These are phyloP conservation scores for Cyclophora punctaria DNA, from an alignment of 2,888 invertebrate genomes.

Conservation along the genomic window DNA sequence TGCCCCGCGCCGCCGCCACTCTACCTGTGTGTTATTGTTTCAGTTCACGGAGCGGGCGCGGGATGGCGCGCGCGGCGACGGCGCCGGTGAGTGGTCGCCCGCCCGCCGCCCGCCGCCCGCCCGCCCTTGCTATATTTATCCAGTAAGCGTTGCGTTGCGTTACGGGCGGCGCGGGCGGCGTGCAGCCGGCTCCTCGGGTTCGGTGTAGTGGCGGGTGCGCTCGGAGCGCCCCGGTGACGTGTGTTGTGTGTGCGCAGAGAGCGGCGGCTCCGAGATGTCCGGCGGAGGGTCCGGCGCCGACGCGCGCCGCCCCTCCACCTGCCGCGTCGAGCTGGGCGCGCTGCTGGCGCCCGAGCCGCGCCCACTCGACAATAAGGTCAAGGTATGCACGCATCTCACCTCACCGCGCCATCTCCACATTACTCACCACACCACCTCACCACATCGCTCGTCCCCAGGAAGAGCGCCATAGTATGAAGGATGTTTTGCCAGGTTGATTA, in stretches of 20 bases:
- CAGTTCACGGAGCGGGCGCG: slow-evolving; percentile 66
- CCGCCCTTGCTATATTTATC: slow-evolving; percentile 48
- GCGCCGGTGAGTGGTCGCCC: slow-evolving; percentile 52
- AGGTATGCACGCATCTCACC: slow-evolving; percentile 72
- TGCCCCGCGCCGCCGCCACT: slow-evolving; percentile 10
- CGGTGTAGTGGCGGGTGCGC: slow-evolving; percentile 33
- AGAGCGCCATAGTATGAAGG: no score
- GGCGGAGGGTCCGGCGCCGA: slow-evolving; percentile 48
- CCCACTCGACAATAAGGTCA: slow-evolving; percentile 82
- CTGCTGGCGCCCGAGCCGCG: slow-evolving; percentile 80
- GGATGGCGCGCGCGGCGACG: slow-evolving; percentile 60
- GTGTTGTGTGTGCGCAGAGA: slow-evolving; percentile 46
- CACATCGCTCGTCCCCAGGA: no score
- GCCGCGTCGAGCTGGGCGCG: slow-evolving; percentile 77
- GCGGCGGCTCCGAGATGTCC: slow-evolving; percentile 62
- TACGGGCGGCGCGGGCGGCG: slow-evolving; percentile 33
- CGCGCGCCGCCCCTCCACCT: slow-evolving; percentile 59
- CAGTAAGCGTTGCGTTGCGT: slow-evolving; percentile 36
- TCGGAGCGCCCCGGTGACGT: slow-evolving; percentile 29
- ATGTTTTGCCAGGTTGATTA: no score
- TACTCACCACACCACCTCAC: no score
- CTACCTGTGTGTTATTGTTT: slow-evolving; percentile 33
- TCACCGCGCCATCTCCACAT: no score
- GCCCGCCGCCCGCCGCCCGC: slow-evolving; percentile 19
- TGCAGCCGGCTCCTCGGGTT: slow-evolving; percentile 7